These are phyloP conservation scores for Cyanoderma ruficeps DNA, from an alignment of 2,113 vertebrate genomes.

Conservation along the genomic window DNA sequence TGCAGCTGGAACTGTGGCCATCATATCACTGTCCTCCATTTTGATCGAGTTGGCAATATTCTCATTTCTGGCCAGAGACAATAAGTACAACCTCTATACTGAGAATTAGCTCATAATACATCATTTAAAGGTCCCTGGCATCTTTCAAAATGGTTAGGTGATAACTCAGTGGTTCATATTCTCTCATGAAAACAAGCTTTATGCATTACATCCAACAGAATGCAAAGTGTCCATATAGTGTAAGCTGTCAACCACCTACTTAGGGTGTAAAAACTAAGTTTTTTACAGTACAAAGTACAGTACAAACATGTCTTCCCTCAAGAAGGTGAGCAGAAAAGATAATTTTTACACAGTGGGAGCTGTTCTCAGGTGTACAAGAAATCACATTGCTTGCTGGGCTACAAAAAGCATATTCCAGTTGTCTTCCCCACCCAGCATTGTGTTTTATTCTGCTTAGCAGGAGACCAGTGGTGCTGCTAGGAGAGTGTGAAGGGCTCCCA, in stretches of 20 bases:
- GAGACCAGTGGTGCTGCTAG: not conserved
- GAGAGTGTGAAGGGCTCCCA: constrained; percentile 17
- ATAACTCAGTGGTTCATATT: not conserved
- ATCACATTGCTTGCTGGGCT: not conserved
- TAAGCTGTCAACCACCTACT: not conserved
- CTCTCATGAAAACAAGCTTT: not conserved
- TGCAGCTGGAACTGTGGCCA: not conserved
- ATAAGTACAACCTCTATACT: not conserved
- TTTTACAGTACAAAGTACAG: not conserved
- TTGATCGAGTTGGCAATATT: not conserved
- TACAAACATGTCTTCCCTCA: not conserved
- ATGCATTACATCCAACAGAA: not conserved
- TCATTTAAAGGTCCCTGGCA: not conserved
- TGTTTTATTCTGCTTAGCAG: constrained; percentile 11
- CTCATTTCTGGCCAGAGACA: not conserved
- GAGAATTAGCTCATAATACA: not conserved
- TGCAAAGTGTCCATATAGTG: not conserved
- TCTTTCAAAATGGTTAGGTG: not conserved
- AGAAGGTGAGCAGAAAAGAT: not conserved
- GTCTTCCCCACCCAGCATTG: not conserved
- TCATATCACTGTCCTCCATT: not conserved
- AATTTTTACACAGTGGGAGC: not conserved
- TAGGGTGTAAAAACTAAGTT: not conserved
- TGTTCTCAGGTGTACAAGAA: not conserved
- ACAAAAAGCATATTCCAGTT: not conserved